A percentile compares a stretch with the other conserved stretches of the same genome.
These are phyloP conservation scores for Nannospalax galili DNA, from an alignment of 2,113 vertebrate species.

Conservation along the genomic window DNA sequence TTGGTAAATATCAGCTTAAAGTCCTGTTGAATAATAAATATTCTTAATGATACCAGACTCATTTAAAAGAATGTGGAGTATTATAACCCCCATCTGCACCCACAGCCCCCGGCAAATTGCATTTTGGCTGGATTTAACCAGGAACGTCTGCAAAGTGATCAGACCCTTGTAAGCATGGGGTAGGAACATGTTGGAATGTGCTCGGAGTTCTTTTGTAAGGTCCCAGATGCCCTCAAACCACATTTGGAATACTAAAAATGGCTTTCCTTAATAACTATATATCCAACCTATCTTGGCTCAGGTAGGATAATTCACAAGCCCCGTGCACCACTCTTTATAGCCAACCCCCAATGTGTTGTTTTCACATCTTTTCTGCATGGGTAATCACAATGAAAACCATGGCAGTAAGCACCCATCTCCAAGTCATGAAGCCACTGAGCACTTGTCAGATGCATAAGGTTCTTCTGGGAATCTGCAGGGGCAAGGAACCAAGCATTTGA, in stretches of 20 bases:
- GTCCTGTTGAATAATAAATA: slow-evolving; percentile 61
- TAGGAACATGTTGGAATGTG: slow-evolving; percentile 38
- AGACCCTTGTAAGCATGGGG: slow-evolving; percentile 47
- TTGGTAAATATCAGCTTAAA: slow-evolving; percentile 67
- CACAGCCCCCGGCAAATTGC: slow-evolving; percentile 48
- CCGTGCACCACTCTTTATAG: slow-evolving; percentile 35
- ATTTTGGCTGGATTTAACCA: slow-evolving; percentile 49
- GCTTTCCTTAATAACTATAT: slow-evolving; percentile 33
- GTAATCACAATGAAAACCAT: too few relatives aligned
- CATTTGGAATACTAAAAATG: slow-evolving; percentile 67
- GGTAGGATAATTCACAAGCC: slow-evolving; percentile 52
- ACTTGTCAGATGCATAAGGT: background rate
- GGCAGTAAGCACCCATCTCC: background rate
- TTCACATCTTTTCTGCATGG: background rate
- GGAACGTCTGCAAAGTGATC: slow-evolving; percentile 63
- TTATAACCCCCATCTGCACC: slow-evolving; percentile 38
- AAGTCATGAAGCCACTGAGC: background rate
- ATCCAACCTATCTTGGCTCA: background rate
- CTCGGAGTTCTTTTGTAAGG: slow-evolving; percentile 50
- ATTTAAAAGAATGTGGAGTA: slow-evolving; percentile 68
- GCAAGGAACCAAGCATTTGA: too few relatives aligned
- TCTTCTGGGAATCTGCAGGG: background rate
- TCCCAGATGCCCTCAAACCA: slow-evolving; percentile 62
- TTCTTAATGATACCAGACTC: slow-evolving; percentile 70
- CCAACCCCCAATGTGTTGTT: slow-evolving; percentile 26